Evolutionary conservation across 2,113 vertebrate genomes (phyloP).

Genomic region (Desmodus rotundus): DNA sequence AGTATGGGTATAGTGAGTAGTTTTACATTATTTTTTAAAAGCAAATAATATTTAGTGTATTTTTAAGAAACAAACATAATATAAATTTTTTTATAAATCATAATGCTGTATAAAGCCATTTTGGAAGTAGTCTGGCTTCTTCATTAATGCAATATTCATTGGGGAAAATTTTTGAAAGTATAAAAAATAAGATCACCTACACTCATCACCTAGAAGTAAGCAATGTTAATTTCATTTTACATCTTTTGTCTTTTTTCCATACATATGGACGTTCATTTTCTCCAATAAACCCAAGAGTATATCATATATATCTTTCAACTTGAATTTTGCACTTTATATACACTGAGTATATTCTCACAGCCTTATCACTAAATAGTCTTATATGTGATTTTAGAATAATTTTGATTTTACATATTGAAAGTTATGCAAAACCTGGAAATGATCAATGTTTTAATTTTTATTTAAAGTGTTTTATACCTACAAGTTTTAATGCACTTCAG

Average conservation of each 20-base stretch:
- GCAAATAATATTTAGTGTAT: background rate
- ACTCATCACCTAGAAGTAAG: background rate
- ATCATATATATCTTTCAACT: background rate
- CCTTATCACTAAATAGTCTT: background rate
- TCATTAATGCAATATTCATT: background rate
- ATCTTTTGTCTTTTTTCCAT: background rate
- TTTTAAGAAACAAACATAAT: background rate
- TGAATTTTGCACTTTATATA: background rate
- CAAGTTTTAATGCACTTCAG: background rate
- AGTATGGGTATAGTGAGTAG: background rate
- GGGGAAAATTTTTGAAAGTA: background rate
- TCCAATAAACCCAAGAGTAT: background rate
- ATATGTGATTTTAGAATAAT: background rate
- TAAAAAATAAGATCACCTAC: background rate
- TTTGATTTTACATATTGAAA: slow-evolving; percentile 7
- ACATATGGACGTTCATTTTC: background rate
- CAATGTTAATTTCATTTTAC: background rate
- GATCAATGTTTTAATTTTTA: background rate
- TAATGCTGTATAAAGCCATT: background rate
- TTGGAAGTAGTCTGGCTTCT: background rate
- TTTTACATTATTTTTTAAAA: background rate
- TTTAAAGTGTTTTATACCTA: background rate
- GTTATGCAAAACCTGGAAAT: background rate
- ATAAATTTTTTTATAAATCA: background rate
- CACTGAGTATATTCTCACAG: background rate